phyloP scores from a whole-genome alignment of 2,113 vertebrate species.

The Clarias batrachus region DNA sequence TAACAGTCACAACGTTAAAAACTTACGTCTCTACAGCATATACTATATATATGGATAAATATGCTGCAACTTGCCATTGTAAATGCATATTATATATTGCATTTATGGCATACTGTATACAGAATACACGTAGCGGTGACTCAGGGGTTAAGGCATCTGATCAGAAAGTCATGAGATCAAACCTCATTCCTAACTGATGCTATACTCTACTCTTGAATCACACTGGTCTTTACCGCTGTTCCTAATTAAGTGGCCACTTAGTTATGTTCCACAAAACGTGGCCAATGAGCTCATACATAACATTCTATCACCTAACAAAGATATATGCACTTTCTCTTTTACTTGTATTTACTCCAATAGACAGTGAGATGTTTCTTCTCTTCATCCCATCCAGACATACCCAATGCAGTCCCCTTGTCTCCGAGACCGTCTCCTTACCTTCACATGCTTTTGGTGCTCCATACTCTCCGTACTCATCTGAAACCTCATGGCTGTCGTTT shows the following conservation, averaged over 20 bases:
- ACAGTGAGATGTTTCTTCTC: no score
- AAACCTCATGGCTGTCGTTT: constrained; percentile 82
- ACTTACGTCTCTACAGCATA: not conserved
- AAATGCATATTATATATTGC: not conserved
- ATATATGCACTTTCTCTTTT: not conserved
- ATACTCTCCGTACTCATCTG: constrained; percentile 90
- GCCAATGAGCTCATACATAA: no score
- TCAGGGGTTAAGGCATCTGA: not conserved
- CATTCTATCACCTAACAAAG: not conserved
- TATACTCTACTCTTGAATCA: not conserved
- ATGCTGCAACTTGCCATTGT: not conserved
- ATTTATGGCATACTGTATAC: not conserved
- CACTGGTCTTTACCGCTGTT: not conserved
- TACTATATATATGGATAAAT: not conserved
- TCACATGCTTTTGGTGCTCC: constrained; percentile 81
- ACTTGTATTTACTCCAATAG: not conserved
- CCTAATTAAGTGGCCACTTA: not conserved
- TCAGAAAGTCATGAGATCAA: not conserved
- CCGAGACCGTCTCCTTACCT: constrained; percentile 70
- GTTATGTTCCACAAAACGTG: no score
- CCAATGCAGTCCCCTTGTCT: not conserved
- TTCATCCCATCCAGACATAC: not conserved
- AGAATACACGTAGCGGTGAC: not conserved
- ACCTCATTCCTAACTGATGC: not conserved
- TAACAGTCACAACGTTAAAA: no score